Evolutionary conservation across 2,888 invertebrate genomes (phyloP).

Genomic region (Theristus sp.): DNA sequence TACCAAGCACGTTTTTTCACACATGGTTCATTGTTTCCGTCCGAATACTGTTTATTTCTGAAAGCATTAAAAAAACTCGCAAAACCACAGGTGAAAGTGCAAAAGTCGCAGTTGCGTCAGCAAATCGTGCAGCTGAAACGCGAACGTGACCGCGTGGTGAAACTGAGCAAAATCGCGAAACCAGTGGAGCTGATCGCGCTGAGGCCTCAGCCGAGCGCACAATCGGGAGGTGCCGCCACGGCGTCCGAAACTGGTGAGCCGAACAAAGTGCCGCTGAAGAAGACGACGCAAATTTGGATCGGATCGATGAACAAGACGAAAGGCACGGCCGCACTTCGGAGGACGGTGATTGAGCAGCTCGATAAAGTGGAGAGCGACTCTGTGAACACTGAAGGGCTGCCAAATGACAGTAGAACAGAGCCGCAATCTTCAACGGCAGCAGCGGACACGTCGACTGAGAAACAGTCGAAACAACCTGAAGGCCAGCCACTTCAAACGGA

Average conservation of each 20-base stretch:
- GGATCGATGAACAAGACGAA: slow-evolving; percentile 5
- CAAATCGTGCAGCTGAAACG: slow-evolving; percentile 13
- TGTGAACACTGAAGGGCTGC: no score
- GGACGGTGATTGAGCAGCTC: no score
- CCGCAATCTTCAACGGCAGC: no score
- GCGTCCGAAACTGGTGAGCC: not conserved
- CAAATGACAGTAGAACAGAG: no score
- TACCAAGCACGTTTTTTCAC: no score
- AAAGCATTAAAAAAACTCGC: no score
- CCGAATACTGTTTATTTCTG: no score
- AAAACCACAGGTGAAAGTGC: slow-evolving; percentile 16
- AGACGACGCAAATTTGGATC: slow-evolving; percentile 1
- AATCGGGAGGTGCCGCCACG: not conserved
- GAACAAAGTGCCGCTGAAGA: not conserved
- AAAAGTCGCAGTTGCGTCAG: slow-evolving; percentile 15
- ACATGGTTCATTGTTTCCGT: no score
- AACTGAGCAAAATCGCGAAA: slow-evolving; percentile 12
- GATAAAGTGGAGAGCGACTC: no score
- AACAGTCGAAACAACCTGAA: no score
- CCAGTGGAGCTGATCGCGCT: not conserved
- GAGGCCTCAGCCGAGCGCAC: not conserved
- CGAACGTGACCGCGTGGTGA: slow-evolving; percentile 14
- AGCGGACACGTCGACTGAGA: no score
- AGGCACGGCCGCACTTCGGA: not conserved
- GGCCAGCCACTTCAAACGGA: no score